phyloP scores from a whole-genome alignment of 2,888 invertebrate genomes.

The Pharmacophagus antenor region DNA sequence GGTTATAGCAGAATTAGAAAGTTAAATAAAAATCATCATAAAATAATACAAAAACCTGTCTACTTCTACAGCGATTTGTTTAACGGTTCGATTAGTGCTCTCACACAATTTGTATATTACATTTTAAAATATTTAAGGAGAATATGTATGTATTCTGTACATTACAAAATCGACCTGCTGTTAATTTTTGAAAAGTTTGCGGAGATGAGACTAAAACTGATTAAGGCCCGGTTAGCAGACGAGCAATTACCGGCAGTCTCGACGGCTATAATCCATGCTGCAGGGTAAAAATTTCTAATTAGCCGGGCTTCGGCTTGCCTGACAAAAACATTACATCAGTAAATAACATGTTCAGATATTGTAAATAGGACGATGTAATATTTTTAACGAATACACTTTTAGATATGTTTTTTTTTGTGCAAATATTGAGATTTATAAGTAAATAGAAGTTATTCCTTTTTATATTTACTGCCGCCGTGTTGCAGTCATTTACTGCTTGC shows the following conservation, averaged over 20 bases:
- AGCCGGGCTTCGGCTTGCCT: neutral
- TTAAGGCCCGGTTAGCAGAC: conserved; percentile 27
- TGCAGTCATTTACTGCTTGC: too few relatives aligned
- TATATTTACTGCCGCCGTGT: too few relatives aligned
- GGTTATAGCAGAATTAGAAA: too few relatives aligned
- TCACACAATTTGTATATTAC: too few relatives aligned
- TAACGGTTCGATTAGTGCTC: too few relatives aligned
- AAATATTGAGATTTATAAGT: too few relatives aligned
- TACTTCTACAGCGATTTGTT: too few relatives aligned
- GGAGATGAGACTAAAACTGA: conserved; percentile 33
- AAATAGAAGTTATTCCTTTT: too few relatives aligned
- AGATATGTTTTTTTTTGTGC: neutral
- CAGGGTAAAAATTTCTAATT: conserved; percentile 34
- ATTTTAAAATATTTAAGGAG: too few relatives aligned
- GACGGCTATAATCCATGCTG: conserved; percentile 30
- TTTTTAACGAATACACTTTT: neutral
- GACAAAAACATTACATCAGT: neutral
- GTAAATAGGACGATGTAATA: neutral
- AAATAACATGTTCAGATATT: neutral
- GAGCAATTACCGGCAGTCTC: conserved; percentile 30
- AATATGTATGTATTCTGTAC: too few relatives aligned
- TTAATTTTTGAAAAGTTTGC: conserved; percentile 4
- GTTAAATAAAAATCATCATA: too few relatives aligned
- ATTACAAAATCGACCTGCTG: neutral
- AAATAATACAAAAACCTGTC: too few relatives aligned